These are phyloP conservation scores for Egretta garzetta DNA, from an alignment of 2,113 vertebrate genomes.

Conservation along the genomic window DNA sequence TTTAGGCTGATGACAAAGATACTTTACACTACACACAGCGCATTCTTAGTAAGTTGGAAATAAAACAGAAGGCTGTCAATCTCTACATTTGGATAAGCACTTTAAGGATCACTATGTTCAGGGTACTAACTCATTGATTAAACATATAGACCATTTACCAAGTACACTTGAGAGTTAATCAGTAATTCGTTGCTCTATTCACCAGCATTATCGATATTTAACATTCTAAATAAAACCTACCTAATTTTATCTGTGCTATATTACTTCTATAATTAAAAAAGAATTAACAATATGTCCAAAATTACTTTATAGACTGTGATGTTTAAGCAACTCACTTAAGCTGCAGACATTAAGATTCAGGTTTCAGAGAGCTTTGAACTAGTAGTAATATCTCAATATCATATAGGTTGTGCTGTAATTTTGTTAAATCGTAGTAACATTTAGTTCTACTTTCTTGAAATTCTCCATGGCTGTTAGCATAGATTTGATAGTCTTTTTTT, in stretches of 20 bases:
- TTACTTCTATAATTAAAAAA: constrained; percentile 1
- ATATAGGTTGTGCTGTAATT: neutral
- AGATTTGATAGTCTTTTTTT: neutral
- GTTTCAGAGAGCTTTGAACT: neutral
- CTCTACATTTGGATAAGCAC: neutral
- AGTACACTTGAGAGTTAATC: constrained; percentile 14
- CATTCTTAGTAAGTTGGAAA: neutral
- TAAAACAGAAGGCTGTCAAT: neutral
- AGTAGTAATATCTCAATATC: neutral
- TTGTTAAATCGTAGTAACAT: neutral
- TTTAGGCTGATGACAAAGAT: neutral
- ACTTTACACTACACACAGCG: neutral
- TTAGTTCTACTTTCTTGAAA: neutral
- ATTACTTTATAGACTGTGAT: neutral
- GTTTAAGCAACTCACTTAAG: neutral
- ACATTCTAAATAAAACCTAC: neutral
- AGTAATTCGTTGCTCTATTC: neutral
- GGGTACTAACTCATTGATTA: constrained; percentile 2
- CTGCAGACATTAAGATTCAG: neutral
- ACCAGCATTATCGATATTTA: neutral
- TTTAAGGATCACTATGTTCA: neutral
- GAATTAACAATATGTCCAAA: neutral
- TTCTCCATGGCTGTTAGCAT: neutral
- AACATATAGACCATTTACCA: neutral
- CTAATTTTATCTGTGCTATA: neutral